Base-by-base conservation (phyloP, 2,113 vertebrate species). In the Eretmochelys imbricata region DNA sequence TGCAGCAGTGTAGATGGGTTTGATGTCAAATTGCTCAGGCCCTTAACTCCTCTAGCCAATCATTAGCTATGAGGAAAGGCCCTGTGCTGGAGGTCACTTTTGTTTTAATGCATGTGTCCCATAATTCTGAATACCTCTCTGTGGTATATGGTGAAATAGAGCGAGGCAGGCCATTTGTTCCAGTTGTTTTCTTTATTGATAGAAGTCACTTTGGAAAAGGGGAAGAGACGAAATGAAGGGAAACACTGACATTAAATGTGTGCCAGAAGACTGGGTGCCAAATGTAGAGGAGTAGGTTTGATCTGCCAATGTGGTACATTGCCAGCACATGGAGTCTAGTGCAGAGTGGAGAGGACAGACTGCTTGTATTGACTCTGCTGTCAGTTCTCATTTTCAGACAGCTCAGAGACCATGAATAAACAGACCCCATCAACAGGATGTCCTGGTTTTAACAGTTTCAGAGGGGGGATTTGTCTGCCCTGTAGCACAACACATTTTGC, bases 341-440 rank as follows among this genome's bases (percentile, higher is more conserved):
- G 49, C 91, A 42, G 29, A 62, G 55, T 59, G 79, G 85, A 87
- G 65, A 69, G 91, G 84, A 91, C 83, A 88, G 87, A 49, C 88
- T 89, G 93, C 69, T 93, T 93, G 69, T 92, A 89, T 89, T 85
- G 89, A 80, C 94, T 80, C 46, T 96, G 85, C 93, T 97, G 97
- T 97, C 96, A 98, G 95, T 81, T 97, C 94, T 93, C 88, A 91
- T 97, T 96, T 95, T 94, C 89, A 87, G 93, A 94, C 95, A 97
- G 94, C 85, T 96, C 93, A 85, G 75, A 93, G 62, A 95, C 83
- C 76, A 78, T 93, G 94, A 96, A 97, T 97, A 88, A 93, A 84
- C 90, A 85, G 84, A 85, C 49, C 55, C 81, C 50, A 20, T 22
- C 93, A 89, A 93, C 12, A 14, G 80, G 83, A 82, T 95, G 96